Evolutionary conservation across 2,113 vertebrate genomes (phyloP).

Genomic region (Trichechus manatus): DNA sequence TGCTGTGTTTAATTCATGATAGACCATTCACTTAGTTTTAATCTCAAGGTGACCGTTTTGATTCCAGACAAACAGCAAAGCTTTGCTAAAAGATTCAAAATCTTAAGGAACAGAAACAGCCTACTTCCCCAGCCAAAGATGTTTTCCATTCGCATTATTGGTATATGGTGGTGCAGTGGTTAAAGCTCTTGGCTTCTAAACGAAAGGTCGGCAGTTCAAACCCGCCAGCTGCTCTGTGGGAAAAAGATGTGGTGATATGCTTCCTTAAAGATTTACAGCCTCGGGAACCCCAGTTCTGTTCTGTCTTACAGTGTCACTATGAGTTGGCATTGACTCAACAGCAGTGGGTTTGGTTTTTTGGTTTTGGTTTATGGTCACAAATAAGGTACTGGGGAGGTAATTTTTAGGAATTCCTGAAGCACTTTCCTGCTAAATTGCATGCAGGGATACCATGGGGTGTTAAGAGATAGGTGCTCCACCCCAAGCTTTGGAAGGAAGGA

Average conservation of each 20-base stretch:
- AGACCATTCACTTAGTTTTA: constrained; percentile 84
- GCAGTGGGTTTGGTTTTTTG: too few relatives aligned
- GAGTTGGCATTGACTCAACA: too few relatives aligned
- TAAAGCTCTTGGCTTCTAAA: too few relatives aligned
- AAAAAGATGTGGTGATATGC: too few relatives aligned
- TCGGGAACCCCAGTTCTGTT: too few relatives aligned
- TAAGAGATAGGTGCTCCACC: neutral
- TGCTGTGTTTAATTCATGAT: constrained; percentile 86
- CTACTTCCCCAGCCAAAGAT: neutral
- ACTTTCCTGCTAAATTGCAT: neutral
- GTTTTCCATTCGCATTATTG: constrained; percentile 43
- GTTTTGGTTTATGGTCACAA: neutral
- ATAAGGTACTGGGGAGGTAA: neutral
- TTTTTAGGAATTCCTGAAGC: constrained; percentile 61
- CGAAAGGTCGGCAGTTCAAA: too few relatives aligned
- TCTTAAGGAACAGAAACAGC: constrained; percentile 71
- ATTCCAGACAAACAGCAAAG: constrained; percentile 81
- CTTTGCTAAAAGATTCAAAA: constrained; percentile 80
- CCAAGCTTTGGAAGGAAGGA: neutral
- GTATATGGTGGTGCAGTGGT: neutral
- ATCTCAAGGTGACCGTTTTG: constrained; percentile 87
- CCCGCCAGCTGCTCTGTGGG: too few relatives aligned
- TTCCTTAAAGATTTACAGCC: too few relatives aligned
- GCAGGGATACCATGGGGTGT: neutral
- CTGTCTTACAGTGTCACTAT: too few relatives aligned